Evolutionary conservation across 2,113 vertebrate species (phyloP), one percentile per base, ranked within the genome.

Genomic region (Trichechus manatus): DNA sequence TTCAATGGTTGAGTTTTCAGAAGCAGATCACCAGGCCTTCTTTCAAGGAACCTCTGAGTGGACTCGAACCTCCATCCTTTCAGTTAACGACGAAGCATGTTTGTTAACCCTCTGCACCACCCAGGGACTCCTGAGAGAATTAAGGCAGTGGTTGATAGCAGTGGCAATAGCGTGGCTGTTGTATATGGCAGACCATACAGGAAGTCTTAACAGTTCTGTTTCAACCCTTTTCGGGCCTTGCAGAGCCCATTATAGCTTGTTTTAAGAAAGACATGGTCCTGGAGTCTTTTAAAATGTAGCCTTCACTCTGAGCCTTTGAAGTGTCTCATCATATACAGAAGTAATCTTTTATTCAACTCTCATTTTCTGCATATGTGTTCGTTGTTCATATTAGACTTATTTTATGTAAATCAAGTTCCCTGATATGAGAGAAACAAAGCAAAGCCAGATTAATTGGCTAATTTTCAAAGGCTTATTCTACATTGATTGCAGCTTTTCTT

Each of bases 381-480:
- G 87, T 95, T 96, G 78, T 95, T 98, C 93, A 95, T 79, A 97
- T 98, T 95, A 97, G 94, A 81, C 11, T 96, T 95, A 87, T 98
- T 94, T 96, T 94, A 97, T 97, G 85, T 96, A 98, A 98, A 96
- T 98, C 82, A 98, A 47, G 68, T 97, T 63, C 86, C 88, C 92
- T 3, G 31, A 93, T 50, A 92, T 93, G 84, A 97, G 63, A 47
- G 92, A 95, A 97, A 97, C 85, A 97, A 96, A 97, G 84, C 96
- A 64, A 97, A 97, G 97, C 87, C 9, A 97, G 11, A 97, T 97
- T 97, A 98, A 97, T 96, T 98, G 93, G 89, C 89, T 97, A 97
- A 94, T 97, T 98, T 98, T 98, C 96, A 98, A 97, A 97, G 80
- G 59, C 83, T 70, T 22, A 31, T 89, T 97, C 96, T 87, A 89